Conservation (phyloP, 1,140 invertebrate species). For the Drosophila chauvacae region DNA sequence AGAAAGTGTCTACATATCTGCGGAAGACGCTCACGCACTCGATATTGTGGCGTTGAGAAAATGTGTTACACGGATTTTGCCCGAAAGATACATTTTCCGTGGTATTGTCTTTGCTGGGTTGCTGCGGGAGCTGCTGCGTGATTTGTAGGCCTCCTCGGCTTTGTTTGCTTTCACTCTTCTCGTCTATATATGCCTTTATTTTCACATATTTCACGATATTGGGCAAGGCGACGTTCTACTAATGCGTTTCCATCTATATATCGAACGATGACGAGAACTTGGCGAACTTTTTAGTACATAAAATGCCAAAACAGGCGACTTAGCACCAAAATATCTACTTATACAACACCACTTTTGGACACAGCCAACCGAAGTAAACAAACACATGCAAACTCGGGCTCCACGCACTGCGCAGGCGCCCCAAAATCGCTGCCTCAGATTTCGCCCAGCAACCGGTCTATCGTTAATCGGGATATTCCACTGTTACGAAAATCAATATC, state of each 20-base stretch:
- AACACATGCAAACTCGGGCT: conserved; percentile 72
- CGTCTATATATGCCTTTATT: background rate
- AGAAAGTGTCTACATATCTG: conserved; percentile 26
- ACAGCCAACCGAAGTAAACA: conserved; percentile 68
- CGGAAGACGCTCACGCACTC: conserved; percentile 17
- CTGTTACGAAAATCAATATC: conserved; percentile 42
- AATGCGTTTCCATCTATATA: conserved; percentile 13
- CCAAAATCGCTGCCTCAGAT: conserved; percentile 12
- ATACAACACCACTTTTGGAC: conserved; percentile 62
- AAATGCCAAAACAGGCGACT: conserved; percentile 55
- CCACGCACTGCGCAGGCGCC: conserved; percentile 57
- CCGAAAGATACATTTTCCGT: conserved; percentile 53
- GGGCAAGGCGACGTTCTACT: background rate
- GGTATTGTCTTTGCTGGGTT: conserved; percentile 38
- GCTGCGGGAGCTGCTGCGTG: conserved; percentile 20
- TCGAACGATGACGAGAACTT: conserved; percentile 34
- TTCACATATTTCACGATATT: conserved; percentile 13
- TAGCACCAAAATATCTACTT: conserved; percentile 63
- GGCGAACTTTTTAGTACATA: conserved; percentile 35
- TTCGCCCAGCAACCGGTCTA: conserved; percentile 23
- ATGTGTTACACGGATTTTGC: conserved; percentile 52
- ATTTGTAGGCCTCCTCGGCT: conserved; percentile 11
- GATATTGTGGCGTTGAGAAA: conserved; percentile 37
- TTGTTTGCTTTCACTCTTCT: conserved; percentile 12
- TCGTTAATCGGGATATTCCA: conserved; percentile 44